Evolutionary conservation across 2,113 vertebrate genomes (phyloP), one percentile per base, ranked within the genome.

Genomic region (Anser brachyrhynchus): DNA sequence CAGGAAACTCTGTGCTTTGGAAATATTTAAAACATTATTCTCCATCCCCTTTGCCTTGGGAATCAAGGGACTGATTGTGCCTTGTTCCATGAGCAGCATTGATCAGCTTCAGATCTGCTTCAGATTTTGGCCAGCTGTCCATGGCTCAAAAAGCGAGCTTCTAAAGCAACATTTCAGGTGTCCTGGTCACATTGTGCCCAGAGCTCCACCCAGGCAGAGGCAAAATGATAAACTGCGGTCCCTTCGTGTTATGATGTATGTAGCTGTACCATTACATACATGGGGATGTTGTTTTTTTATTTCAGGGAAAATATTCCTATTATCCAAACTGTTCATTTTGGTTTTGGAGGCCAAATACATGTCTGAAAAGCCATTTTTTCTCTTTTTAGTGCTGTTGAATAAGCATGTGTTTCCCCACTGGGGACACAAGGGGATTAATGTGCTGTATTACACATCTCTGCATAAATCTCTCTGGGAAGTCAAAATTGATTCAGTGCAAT

Each of bases 391-490:
- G 13, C 61, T 65, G 66, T 59, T 83, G 84, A 93, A 91, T 64
- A 94, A 46, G 77, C 61, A 82, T 70, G 55, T 87, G 6, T 35
- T 92, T 80, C 18, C 57, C 57, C 70, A 66, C 41, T 75, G 75
- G 62, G 77, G 59, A 88, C 17, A 31, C 46, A 22, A 91, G 28
- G 54, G 86, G 84, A 94, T 96, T 92, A 70, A 87, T 80, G 52
- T 54, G 20, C 80, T 88, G 16, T 65, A 31, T 91, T 93, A 43
- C 64, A 67, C 87, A 82, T 74, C 74, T 87, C 80, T 69, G 61
- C 59, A 71, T 89, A 92, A 89, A 95, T 93, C 86, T 92, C 43
- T 37, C 93, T 57, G 91, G 91, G 77, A 94, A 93, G 95, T 93
- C 91, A 84, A 86, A 94, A 92, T 46, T 92, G 92, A 92, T 94